phyloP scores from a whole-genome alignment of 2,113 vertebrate genomes.

The Monarcha castaneiventris region DNA sequence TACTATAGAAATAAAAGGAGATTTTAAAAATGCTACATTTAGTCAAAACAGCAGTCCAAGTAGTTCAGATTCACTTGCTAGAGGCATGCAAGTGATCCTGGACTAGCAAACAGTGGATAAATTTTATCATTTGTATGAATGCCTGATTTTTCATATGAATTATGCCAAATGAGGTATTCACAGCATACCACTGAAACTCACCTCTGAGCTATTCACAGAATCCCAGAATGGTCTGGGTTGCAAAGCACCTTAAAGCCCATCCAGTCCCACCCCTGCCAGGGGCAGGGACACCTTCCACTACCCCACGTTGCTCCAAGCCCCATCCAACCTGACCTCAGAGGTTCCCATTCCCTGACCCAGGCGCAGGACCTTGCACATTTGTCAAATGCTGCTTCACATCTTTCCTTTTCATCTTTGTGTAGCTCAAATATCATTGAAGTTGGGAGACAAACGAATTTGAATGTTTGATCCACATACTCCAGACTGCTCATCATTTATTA shows the following conservation, averaged over 20 bases:
- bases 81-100: background rate
- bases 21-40: background rate
- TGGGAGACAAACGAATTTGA: background rate
- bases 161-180: background rate
- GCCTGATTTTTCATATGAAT: background rate
- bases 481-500: background rate
- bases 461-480: background rate
- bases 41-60: background rate
- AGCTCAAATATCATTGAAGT: background rate
- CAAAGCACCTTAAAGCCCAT: background rate
- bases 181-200: background rate
- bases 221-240: background rate
- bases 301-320: background rate
- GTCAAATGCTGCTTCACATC: background rate
- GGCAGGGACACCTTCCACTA: background rate
- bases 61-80: background rate
- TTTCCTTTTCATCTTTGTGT: background rate
- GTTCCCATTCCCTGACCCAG: background rate
- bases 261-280: background rate
- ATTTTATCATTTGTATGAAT: background rate
- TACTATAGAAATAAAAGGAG: background rate
- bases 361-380: background rate
- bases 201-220: background rate
- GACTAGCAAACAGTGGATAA: background rate
- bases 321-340: accelerated